Conservation (phyloP, 1,140 invertebrate species). For the Bombus difficillimus region DNA sequence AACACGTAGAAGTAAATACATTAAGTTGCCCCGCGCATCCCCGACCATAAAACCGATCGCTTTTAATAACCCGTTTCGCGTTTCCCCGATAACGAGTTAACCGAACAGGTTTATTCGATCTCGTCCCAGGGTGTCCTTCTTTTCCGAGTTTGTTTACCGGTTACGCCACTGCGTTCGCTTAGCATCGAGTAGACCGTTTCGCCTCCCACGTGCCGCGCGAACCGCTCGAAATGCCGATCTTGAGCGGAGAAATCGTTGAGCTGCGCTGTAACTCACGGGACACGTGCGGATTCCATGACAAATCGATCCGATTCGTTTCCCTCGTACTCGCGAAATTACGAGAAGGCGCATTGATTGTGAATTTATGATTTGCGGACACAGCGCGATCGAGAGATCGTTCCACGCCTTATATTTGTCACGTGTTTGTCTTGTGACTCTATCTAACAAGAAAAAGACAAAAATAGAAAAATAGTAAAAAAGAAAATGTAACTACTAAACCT, state of each 20-base stretch:
- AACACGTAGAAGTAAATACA: not conserved
- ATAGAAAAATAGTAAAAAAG: conserved; percentile 3
- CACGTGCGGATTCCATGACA: conserved; percentile 39
- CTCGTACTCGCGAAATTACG: not conserved
- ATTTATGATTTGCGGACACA: too few species aligned
- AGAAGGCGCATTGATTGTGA: too few species aligned
- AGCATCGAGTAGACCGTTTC: conserved; percentile 45
- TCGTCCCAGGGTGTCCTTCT: conserved; percentile 46
- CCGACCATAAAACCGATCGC: conserved; percentile 18
- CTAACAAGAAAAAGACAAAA: too few species aligned
- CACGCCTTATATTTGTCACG: too few species aligned
- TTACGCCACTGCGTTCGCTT: conserved; percentile 57
- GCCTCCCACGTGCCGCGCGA: conserved; percentile 58
- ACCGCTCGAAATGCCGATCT: conserved; percentile 25
- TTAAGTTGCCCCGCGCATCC: not conserved
- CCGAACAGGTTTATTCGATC: conserved; percentile 48
- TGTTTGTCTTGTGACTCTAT: too few species aligned
- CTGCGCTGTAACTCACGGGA: not conserved
- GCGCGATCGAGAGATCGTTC: too few species aligned
- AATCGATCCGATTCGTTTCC: conserved; percentile 16
- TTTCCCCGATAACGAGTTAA: conserved; percentile 56
- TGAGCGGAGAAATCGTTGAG: conserved; percentile 23
- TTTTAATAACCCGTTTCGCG: conserved; percentile 56
- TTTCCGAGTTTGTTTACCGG: conserved; percentile 55
- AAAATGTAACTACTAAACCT: not conserved